These are phyloP conservation scores for Sebastes nivosus DNA, from an alignment of 2,797 vertebrate species.

Conservation along the genomic window DNA sequence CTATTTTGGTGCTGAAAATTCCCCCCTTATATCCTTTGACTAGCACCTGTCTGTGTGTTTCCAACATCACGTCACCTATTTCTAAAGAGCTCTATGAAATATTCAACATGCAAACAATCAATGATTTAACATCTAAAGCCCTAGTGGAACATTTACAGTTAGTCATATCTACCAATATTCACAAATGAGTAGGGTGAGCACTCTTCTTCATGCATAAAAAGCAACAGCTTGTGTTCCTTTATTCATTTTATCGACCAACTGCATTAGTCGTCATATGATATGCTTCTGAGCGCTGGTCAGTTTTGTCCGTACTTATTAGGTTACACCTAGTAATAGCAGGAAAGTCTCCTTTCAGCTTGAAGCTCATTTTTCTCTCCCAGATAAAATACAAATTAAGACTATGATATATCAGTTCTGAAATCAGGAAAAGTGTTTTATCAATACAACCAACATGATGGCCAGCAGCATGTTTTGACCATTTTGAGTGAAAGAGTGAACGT, in stretches of 20 bases:
- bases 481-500: background rate
- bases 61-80: background rate
- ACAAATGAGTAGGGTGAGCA: background rate
- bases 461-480: background rate
- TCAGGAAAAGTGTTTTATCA: background rate
- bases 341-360: background rate
- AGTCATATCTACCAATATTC: background rate
- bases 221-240: background rate
- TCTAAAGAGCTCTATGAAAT: slow-evolving; percentile 18
- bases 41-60: slow-evolving; percentile 20
- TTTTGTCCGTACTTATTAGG: background rate
- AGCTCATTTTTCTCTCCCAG: slow-evolving; percentile 7
- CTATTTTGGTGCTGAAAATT: slow-evolving; percentile 44
- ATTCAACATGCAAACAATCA: slow-evolving; percentile 5
- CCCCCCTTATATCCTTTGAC: background rate
- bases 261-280: background rate
- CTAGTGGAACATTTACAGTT: background rate
- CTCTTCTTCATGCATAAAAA: background rate
- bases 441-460: background rate
- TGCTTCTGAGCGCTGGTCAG: background rate
- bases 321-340: background rate
- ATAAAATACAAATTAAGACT: background rate
- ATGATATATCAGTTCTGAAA: background rate
- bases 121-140: background rate
- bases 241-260: background rate